Conservation (phyloP, 2,113 vertebrate species). For the Anarrhichthys ocellatus region DNA sequence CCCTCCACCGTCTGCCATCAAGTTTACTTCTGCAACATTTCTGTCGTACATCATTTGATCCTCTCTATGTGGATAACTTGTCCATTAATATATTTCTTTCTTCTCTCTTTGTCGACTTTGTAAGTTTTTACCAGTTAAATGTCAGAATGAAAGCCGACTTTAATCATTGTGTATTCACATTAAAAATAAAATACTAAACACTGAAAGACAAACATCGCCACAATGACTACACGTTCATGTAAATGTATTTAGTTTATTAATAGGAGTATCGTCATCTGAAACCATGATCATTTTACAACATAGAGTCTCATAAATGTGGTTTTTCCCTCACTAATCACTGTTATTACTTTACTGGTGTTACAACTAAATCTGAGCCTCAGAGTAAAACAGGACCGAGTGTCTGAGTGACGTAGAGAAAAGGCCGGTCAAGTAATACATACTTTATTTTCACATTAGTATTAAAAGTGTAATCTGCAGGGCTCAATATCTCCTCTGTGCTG, state of each 20-base stretch:
- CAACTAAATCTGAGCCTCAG: neutral
- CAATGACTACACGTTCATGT: neutral
- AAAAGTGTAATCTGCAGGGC: conserved; percentile 63
- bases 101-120: neutral
- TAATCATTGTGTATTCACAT: neutral
- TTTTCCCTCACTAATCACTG: neutral
- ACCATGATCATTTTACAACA: neutral
- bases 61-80: too few relatives aligned
- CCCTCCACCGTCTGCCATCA: neutral
- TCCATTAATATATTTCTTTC: neutral
- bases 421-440: conserved; percentile 75
- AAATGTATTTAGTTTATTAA: neutral
- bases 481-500: conserved; percentile 26
- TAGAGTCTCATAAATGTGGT: neutral
- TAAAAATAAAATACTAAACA: neutral
- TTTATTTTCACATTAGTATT: conserved; percentile 77
- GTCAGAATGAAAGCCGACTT: neutral
- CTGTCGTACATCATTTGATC: neutral
- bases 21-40: neutral
- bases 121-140: neutral
- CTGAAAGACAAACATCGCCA: neutral
- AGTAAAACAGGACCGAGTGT: neutral
- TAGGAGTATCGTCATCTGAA: neutral
- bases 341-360: neutral
- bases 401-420: neutral